phyloP scores from a whole-genome alignment of 2,888 invertebrate species.

The Troides helena region DNA sequence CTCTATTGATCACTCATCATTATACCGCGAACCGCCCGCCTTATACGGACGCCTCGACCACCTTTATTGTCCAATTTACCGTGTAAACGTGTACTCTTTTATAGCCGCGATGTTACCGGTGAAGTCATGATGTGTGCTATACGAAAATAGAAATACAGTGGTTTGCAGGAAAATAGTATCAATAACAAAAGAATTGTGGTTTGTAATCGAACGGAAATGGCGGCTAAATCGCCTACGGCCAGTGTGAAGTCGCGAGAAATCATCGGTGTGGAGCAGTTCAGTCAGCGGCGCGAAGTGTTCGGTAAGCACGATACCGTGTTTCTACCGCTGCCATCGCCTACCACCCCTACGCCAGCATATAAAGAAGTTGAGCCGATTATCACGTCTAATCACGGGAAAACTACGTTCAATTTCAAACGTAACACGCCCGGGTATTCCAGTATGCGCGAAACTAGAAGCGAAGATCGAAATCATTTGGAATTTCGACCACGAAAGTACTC shows the following conservation, averaged over 20 bases:
- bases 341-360: constrained; percentile 50
- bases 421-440: constrained; percentile 70
- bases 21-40: constrained; percentile 74
- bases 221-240: constrained; percentile 72
- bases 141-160: constrained; percentile 75
- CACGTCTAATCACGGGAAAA: constrained; percentile 72
- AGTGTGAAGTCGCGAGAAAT: constrained; percentile 75
- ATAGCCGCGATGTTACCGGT: constrained; percentile 73
- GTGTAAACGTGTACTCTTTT: constrained; percentile 65
- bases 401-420: constrained; percentile 70
- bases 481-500: constrained; percentile 73
- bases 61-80: constrained; percentile 75
- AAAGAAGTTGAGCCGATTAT: constrained; percentile 63
- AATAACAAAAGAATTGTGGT: constrained; percentile 77
- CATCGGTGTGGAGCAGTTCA: constrained; percentile 75
- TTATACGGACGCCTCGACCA: constrained; percentile 71
- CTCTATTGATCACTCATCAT: constrained; percentile 76
- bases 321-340: constrained; percentile 64
- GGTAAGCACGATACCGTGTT: constrained; percentile 76
- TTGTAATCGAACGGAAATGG: constrained; percentile 77
- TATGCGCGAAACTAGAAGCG: constrained; percentile 68
- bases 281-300: constrained; percentile 76
- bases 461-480: constrained; percentile 57
- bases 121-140: constrained; percentile 77
- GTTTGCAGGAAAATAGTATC: constrained; percentile 76